A percentile compares a stretch with the other conserved stretches of the same genome.
Evolutionary conservation across 2,888 invertebrate species (phyloP).

Genomic region (Vandiemenella viatica): DNA sequence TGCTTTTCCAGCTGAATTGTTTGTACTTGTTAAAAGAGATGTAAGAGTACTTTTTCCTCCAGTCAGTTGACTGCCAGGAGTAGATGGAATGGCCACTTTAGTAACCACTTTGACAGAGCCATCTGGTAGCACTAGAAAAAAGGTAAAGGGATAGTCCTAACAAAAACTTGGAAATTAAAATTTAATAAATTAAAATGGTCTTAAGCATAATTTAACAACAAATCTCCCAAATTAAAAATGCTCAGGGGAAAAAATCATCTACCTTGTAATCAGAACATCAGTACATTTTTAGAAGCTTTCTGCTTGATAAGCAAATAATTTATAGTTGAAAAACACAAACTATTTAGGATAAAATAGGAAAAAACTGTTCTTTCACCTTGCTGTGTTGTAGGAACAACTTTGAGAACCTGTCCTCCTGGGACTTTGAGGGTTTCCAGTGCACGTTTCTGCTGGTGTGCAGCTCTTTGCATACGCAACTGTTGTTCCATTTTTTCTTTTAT

Average conservation of each 20-base stretch:
- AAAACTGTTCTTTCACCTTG: constrained; percentile 34
- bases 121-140: constrained; percentile 26
- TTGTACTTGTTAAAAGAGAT: constrained; percentile 44
- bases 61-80: constrained; percentile 23
- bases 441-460: constrained; percentile 78
- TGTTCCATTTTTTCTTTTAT: constrained; percentile 85
- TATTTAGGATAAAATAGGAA: background rate
- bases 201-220: too few relatives aligned
- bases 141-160: constrained; percentile 5
- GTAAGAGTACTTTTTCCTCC: constrained; percentile 39
- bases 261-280: too few relatives aligned
- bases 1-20: constrained; percentile 41
- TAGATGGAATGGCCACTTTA: constrained; percentile 42
- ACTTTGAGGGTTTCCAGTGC: constrained; percentile 41
- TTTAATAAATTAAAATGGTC: too few relatives aligned
- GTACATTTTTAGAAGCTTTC: too few relatives aligned
- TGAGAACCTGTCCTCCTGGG: constrained; percentile 33
- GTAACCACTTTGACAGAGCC: constrained; percentile 49
- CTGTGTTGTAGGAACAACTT: constrained; percentile 35
- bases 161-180: too few relatives aligned
- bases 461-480: constrained; percentile 71
- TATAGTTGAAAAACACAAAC: background rate
- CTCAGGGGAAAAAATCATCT: too few relatives aligned
- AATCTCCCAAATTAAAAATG: too few relatives aligned
- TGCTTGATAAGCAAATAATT: too few relatives aligned